Evolutionary conservation across 2,113 vertebrate species (phyloP), one percentile per base, ranked within the genome.

Genomic region (Morone saxatilis): DNA sequence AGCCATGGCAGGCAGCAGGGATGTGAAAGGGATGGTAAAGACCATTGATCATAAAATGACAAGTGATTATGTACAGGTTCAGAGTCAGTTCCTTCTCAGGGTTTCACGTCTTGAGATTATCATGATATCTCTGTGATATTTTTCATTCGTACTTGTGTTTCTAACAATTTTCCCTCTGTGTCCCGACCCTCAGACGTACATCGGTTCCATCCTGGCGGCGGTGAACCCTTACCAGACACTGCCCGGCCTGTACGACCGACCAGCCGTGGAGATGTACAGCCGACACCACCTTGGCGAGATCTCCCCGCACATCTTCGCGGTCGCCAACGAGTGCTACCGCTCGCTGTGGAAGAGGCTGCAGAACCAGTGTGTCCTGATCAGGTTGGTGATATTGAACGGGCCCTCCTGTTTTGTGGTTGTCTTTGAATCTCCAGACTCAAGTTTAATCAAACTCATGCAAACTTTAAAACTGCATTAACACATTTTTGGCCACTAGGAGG

Each of bases 321-420:
- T 99, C 1, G 98, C 98, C 6, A 99, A 98, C 0, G 98, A 99
- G 92, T 98, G 98, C 91, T 99, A 99, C 94, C 96, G 97, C 84
- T 97, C 98, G 14, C 96, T 99, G 67, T 99, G 98, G 98, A 98
- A 96, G 86, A 96, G 96, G 78, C 96, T 93, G 0, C 97, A 97
- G 91, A 98, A 95, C 96, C 98, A 99, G 88, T 99, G 98, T n/a
- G 95, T 99, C 89, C 97, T 99, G 74, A 99, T 99, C 96, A 99
- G 98, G 98, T 99, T 80, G 86, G 84, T 19, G 4, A 2, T 31
- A 20, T 4, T 1, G 17, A 16, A 43, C 0, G 14, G 41, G 2
- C 7, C 53, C 4, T 41, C 7, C 4, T 14, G 0, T 17, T 7
- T 36, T 12, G 22, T 57, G n/a, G 54, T 13, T 6, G 31, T 31